phyloP scores from a whole-genome alignment of 2,113 vertebrate species.

The Gavia stellata region DNA sequence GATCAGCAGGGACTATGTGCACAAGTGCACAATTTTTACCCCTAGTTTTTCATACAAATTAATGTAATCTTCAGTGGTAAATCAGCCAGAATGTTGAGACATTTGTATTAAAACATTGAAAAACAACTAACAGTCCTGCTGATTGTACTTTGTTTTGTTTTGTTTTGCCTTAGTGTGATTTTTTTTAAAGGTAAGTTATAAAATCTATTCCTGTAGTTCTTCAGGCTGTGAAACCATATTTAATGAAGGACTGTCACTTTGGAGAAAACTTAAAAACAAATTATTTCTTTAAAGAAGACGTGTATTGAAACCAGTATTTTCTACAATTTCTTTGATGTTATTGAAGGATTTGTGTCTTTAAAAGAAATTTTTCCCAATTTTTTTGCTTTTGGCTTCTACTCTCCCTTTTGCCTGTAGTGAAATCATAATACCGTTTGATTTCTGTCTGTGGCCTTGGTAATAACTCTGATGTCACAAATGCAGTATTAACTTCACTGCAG shows the following conservation, averaged over 20 bases:
- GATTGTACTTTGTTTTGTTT: neutral
- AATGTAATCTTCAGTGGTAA: neutral
- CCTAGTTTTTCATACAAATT: neutral
- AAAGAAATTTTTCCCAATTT: neutral
- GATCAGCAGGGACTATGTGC: neutral
- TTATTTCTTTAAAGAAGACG: neutral
- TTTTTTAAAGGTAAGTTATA: neutral
- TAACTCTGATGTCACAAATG: neutral
- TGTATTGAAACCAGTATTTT: neutral
- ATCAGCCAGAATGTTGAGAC: neutral
- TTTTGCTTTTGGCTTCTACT: neutral
- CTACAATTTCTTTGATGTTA: neutral
- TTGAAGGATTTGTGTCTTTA: neutral
- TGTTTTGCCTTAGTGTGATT: neutral
- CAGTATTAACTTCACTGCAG: neutral
- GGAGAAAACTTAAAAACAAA: neutral
- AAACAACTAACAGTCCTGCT: neutral
- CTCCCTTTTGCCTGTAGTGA: neutral
- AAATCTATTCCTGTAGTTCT: neutral
- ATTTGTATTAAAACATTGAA: neutral
- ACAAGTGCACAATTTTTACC: neutral
- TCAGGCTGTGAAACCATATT: neutral
- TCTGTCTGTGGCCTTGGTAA: conserved; percentile 48
- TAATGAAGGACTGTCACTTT: neutral
- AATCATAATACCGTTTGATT: neutral